These are phyloP conservation scores for Drosophila trichaetosa DNA, from an alignment of 2,888 invertebrate species.

Conservation along the genomic window DNA sequence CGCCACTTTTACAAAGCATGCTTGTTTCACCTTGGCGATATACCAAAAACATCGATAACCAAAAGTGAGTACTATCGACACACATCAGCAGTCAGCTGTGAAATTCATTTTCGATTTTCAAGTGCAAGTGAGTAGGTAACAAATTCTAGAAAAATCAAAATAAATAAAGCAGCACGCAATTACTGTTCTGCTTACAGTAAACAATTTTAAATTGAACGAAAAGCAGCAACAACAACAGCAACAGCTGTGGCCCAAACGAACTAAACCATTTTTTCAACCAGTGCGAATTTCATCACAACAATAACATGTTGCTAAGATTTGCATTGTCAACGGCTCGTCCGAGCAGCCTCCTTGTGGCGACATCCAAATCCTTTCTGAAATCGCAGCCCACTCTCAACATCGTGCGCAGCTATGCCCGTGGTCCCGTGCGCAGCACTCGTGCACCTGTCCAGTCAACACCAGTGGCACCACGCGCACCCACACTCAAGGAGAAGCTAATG, in stretches of 20 bases:
- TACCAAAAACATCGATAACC: slow-evolving; percentile 21
- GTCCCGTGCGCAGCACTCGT: slow-evolving; percentile 61
- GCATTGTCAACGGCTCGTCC: slow-evolving; percentile 65
- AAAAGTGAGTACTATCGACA: slow-evolving; percentile 13
- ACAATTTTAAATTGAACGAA: slow-evolving; percentile 11
- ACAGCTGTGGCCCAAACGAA: not conserved
- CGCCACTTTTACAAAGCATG: slow-evolving; percentile 12
- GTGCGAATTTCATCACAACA: slow-evolving; percentile 72
- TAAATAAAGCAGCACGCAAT: slow-evolving; percentile 9
- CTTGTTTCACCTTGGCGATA: slow-evolving; percentile 8
- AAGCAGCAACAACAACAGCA: not conserved
- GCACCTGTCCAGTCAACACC: slow-evolving; percentile 44
- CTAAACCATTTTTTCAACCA: not conserved
- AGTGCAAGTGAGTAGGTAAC: slow-evolving; percentile 11
- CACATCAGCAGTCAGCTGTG: not conserved
- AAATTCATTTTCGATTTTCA: slow-evolving; percentile 10
- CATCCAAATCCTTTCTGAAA: slow-evolving; percentile 49
- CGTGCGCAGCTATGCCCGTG: slow-evolving; percentile 77
- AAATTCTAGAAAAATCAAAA: slow-evolving; percentile 53
- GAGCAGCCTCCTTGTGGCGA: slow-evolving; percentile 38
- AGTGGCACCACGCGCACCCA: slow-evolving; percentile 56
- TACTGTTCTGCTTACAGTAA: slow-evolving; percentile 7
- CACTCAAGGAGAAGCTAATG: slow-evolving; percentile 89
- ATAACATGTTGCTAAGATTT: slow-evolving; percentile 78
- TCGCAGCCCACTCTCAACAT: slow-evolving; percentile 37